Percentiles rank a stretch among this genome's conserved stretches.
These are phyloP conservation scores for Colostygia pectinataria DNA, from an alignment of 2,888 invertebrate genomes.

Conservation along the genomic window DNA sequence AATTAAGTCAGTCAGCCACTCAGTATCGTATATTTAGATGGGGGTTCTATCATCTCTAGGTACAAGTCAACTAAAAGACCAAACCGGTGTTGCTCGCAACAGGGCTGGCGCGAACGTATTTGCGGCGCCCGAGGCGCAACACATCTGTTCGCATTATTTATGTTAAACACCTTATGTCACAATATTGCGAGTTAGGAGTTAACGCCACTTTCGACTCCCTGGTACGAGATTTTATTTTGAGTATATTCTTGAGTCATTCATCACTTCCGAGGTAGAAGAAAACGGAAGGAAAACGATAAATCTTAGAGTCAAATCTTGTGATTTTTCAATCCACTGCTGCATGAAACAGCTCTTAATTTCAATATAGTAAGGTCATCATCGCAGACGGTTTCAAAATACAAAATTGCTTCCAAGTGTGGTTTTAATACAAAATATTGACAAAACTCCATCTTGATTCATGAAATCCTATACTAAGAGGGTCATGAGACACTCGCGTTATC, in stretches of 20 bases:
- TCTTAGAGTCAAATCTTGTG: constrained; percentile 2
- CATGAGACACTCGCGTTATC: constrained; percentile 62
- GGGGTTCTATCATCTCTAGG: constrained; percentile 56
- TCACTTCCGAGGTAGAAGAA: constrained; percentile 7
- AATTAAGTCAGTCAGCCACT: too few species aligned
- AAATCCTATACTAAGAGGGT: constrained; percentile 53
- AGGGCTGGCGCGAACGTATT: constrained; percentile 71
- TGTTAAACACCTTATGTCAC: constrained; percentile 83
- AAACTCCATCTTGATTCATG: constrained; percentile 23
- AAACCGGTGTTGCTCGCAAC: constrained; percentile 46
- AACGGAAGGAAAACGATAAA: constrained; percentile 7
- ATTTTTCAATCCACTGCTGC: constrained; percentile 1
- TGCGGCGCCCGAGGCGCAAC: constrained; percentile 75
- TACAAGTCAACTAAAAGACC: constrained; percentile 46
- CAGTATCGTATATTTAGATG: too few species aligned
- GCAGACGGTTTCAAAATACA: too few species aligned
- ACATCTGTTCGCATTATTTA: constrained; percentile 82
- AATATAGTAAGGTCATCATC: too few species aligned
- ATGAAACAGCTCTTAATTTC: background rate
- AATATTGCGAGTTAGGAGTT: constrained; percentile 78
- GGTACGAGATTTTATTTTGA: constrained; percentile 66
- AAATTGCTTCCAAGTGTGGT: too few species aligned
- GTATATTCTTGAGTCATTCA: constrained; percentile 28
- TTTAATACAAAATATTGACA: too few species aligned
- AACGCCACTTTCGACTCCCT: constrained; percentile 56